phyloP scores from a whole-genome alignment of 2,797 vertebrate genomes.

The Bradypodion ventrale region DNA sequence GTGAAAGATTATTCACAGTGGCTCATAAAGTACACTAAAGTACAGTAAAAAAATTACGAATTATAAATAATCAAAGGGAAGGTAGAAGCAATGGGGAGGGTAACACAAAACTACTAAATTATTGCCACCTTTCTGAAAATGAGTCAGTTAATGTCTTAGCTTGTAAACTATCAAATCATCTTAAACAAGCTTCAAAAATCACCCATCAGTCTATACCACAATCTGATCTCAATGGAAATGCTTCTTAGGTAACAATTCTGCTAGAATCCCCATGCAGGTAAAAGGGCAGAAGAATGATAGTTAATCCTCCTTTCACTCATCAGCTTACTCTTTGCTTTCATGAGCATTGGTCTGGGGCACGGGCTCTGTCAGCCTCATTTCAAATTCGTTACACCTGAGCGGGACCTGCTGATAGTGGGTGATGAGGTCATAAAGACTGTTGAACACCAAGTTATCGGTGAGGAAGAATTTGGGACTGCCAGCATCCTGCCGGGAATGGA shows the following conservation, averaged over 20 bases:
- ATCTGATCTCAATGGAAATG: background rate
- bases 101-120: background rate
- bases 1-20: background rate
- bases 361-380: conserved; percentile 97
- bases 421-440: conserved; percentile 96
- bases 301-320: background rate
- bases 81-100: background rate
- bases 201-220: background rate
- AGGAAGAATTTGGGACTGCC: conserved; percentile 98
- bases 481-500: conserved; percentile 96
- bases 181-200: too few species aligned
- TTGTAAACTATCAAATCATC: too few species aligned
- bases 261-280: background rate
- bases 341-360: conserved; percentile 98
- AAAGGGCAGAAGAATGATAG: background rate
- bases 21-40: background rate
- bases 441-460: conserved; percentile 97
- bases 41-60: background rate
- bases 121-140: background rate
- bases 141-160: too few species aligned
- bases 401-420: conserved; percentile 98
- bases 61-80: background rate
- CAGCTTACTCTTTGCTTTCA: conserved; percentile 96
- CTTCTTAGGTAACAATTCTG: background rate
- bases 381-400: conserved; percentile 97